Conservation (phyloP, 2,113 vertebrate species). For the Chunga burmeisteri region DNA sequence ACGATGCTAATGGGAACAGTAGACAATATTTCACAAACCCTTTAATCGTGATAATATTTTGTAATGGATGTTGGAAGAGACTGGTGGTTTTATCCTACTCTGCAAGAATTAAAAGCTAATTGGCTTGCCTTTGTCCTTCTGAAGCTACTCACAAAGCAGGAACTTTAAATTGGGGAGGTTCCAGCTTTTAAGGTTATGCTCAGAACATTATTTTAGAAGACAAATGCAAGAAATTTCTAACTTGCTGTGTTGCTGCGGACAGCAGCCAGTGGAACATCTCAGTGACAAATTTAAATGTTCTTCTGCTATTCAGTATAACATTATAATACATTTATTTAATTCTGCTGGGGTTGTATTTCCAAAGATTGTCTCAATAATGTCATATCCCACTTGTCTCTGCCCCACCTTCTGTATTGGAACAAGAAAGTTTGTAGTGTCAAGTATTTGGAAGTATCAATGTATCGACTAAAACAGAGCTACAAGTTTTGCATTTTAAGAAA, state of each 20-base stretch:
- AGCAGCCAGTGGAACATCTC: not conserved
- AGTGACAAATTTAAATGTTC: not conserved
- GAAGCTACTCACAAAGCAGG: not conserved
- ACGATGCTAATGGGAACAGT: not conserved
- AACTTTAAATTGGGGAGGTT: not conserved
- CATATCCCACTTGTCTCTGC: not conserved
- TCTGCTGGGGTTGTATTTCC: slow-evolving; percentile 14
- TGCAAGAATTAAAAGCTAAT: not conserved
- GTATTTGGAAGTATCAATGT: not conserved
- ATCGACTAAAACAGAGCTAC: not conserved
- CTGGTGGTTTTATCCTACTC: not conserved
- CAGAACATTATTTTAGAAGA: not conserved
- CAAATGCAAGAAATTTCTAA: not conserved
- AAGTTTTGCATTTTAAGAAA: not conserved
- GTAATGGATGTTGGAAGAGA: not conserved
- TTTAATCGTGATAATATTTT: not conserved
- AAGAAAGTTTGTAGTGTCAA: not conserved
- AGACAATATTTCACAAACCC: not conserved
- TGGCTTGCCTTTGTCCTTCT: not conserved
- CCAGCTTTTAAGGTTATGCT: not conserved
- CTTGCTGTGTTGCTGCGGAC: not conserved
- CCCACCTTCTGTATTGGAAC: not conserved
- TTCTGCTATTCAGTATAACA: not conserved
- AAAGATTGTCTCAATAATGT: not conserved
- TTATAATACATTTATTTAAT: not conserved